phyloP scores from a whole-genome alignment of 2,113 vertebrate species.

The Crocuta crocuta region DNA sequence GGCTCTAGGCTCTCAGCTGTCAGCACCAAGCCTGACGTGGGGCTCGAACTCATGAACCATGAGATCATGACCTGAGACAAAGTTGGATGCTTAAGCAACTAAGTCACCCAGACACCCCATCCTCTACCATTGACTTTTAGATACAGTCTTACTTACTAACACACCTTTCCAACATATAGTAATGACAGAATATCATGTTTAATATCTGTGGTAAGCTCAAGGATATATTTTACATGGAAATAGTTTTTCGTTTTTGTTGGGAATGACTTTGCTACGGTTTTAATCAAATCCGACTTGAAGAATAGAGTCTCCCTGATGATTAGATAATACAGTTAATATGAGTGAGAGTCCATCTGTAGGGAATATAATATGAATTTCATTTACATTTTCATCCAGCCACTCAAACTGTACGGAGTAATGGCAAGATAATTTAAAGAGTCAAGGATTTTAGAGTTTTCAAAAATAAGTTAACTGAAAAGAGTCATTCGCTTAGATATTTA shows the following conservation, averaged over 20 bases:
- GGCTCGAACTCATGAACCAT: too few relatives aligned
- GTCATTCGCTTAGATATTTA: constrained; percentile 13
- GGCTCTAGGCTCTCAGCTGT: too few relatives aligned
- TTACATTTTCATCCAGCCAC: constrained; percentile 37
- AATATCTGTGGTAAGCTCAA: constrained; percentile 42
- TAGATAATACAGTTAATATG: constrained; percentile 19
- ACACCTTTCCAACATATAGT: neutral
- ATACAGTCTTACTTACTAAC: constrained; percentile 38
- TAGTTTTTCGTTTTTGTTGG: neutral
- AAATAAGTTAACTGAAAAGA: neutral
- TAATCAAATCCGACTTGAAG: constrained; percentile 51
- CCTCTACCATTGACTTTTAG: neutral
- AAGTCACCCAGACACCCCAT: too few relatives aligned
- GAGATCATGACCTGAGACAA: too few relatives aligned
- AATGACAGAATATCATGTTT: constrained; percentile 3
- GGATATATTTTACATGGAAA: constrained; percentile 53
- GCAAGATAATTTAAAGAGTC: neutral
- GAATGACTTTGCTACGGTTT: constrained; percentile 41
- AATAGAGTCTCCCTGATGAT: neutral
- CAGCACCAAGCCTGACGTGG: too few relatives aligned
- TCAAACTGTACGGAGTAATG: neutral
- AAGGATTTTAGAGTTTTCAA: constrained; percentile 20
- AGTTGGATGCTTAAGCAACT: too few relatives aligned
- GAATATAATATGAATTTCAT: constrained; percentile 51
- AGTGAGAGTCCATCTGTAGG: neutral